Conservation (phyloP, 1,140 invertebrate genomes). For the Whitmania pigra region DNA sequence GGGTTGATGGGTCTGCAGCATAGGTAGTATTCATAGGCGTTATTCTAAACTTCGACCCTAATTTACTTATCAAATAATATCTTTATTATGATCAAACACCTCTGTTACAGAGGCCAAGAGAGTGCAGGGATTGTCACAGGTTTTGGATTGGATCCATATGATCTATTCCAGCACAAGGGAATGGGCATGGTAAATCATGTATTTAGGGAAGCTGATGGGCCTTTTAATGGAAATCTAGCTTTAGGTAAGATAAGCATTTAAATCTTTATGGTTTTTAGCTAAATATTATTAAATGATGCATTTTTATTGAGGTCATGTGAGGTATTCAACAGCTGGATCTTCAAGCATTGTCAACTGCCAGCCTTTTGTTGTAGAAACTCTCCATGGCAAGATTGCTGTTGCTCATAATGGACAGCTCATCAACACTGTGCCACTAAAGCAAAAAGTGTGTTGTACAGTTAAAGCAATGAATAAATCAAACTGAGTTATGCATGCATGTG, state of each 20-base stretch:
- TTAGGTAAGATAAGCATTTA: constrained; percentile 46
- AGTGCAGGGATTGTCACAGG: constrained; percentile 74
- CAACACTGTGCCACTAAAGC: constrained; percentile 72
- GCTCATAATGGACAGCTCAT: constrained; percentile 97
- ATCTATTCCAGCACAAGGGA: constrained; percentile 74
- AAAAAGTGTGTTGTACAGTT: constrained; percentile 44
- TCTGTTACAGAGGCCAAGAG: constrained; percentile 19
- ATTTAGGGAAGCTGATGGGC: constrained; percentile 73
- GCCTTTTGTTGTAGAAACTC: constrained; percentile 90
- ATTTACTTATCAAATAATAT: background rate
- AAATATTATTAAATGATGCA: too few relatives aligned
- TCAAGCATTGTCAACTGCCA: constrained; percentile 86
- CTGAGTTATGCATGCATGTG: too few relatives aligned
- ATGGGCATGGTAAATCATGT: constrained; percentile 87
- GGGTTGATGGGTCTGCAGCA: constrained; percentile 89
- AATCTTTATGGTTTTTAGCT: too few relatives aligned
- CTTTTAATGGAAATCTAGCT: constrained; percentile 72
- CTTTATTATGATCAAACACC: background rate
- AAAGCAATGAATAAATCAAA: too few relatives aligned
- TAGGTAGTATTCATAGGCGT: constrained; percentile 48
- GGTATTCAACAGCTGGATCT: constrained; percentile 51
- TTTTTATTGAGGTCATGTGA: constrained; percentile 19
- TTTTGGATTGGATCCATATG: constrained; percentile 53
- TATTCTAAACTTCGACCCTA: background rate
- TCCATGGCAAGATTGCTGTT: constrained; percentile 79